Conservation (phyloP, 2,888 invertebrate genomes). For the Calameuta filiformis region DNA sequence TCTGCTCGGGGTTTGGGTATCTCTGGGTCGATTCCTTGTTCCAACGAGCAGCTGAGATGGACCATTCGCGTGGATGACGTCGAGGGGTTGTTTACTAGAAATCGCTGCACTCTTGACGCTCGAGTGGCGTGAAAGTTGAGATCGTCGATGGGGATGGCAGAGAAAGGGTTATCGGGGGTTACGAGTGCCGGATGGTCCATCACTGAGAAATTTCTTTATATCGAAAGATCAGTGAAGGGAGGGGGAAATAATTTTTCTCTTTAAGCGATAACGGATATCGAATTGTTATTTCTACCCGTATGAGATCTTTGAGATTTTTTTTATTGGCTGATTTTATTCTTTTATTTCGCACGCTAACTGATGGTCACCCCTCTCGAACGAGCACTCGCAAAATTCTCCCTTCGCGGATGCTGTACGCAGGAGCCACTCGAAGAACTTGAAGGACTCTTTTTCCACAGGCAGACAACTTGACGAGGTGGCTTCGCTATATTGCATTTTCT, state of each 20-base stretch:
- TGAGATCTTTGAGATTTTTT: background rate
- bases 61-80: background rate
- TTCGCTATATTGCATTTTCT: conserved; percentile 25
- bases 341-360: background rate
- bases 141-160: background rate
- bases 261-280: background rate
- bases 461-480: conserved; percentile 49
- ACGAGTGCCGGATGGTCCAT: background rate
- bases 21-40: background rate
- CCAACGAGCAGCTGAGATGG: conserved; percentile 1
- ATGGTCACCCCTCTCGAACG: conserved; percentile 21
- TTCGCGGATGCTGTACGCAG: conserved; percentile 19
- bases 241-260: background rate
- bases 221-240: background rate
- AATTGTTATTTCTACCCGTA: background rate
- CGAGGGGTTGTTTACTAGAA: conserved; percentile 4
- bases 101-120: background rate
- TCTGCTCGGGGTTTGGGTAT: background rate
- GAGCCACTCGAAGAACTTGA: conserved; percentile 46
- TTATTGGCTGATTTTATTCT: background rate
- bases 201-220: background rate
- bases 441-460: conserved; percentile 42
- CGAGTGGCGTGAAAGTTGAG: background rate
- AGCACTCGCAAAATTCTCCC: conserved; percentile 21
- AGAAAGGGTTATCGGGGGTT: background rate